Evolutionary conservation across 2,888 invertebrate genomes (phyloP), one percentile per base, ranked within the genome.

Genomic region (Clepsis dumicolana): DNA sequence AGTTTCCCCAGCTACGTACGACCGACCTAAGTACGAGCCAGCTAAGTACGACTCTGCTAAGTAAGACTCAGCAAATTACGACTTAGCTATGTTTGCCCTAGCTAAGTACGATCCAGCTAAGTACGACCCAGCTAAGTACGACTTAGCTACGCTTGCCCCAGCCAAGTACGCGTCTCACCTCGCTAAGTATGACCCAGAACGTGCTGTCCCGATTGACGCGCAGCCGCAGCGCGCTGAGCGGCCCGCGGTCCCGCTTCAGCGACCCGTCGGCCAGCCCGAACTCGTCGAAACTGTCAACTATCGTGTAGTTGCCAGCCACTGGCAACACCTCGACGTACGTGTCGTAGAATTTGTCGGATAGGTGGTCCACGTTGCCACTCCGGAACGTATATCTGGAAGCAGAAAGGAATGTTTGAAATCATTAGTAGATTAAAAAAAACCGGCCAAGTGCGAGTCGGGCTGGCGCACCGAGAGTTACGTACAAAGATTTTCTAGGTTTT

Each of bases 111-210:
- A 44, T 18, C 8, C 38, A 12, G 1, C 18, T 18, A 44, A 18
- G 1, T 44, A 18, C 14, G 38, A 38, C 38, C 16, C 16, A 14
- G 18, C 44, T 18, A 8, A 44, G 5, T 18, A 44, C 8, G 44
- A 44, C 16, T n/a, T 29, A 29, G 29, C 29, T 29, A 29, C 3
- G 3, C 3, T 3, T 29, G 29, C 3, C 29, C 29, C 29, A 4
- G 29, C 29, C 5, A 29, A n/a, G n/a, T n/a, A n/a, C n/a, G 29
- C 29, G 7, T n/a, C 44, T 44, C 86, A 98, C 98, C 95, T 99
- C 98, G 82, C 98, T 98, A 53, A 99, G 94, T 75, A 98, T 96
- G 7, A 97, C 97, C 98, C 98, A 98, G 86, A 97, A 97, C 73
- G 96, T 96, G 85, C 97, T 97, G 79, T 97, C 96, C 70, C 95